Evolutionary conservation across 1,140 invertebrate species (phyloP).

Genomic region (Ganaspis sp.): DNA sequence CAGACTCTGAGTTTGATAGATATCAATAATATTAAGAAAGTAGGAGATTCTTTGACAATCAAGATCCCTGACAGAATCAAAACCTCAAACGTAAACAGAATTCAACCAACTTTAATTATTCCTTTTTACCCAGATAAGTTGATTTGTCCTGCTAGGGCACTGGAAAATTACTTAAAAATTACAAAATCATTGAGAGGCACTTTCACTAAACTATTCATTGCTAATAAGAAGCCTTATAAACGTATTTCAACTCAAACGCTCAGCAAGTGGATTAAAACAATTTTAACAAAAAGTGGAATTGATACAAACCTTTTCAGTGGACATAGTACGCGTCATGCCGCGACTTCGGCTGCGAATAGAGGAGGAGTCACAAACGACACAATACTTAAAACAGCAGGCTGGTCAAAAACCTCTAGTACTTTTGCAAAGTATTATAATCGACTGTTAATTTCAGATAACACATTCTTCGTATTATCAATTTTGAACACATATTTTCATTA

Average conservation of each 20-base stretch:
- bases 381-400: neutral
- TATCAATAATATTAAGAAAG: slow-evolving; percentile 37
- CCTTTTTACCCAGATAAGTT: slow-evolving; percentile 14
- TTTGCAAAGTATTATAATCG: slow-evolving; percentile 2
- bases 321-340: neutral
- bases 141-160: slow-evolving; percentile 7
- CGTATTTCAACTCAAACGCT: neutral
- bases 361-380: neutral
- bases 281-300: neutral
- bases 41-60: slow-evolving; percentile 32
- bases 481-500: neutral
- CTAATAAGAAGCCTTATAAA: slow-evolving; percentile 18
- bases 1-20: slow-evolving; percentile 41
- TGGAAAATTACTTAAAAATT: neutral
- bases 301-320: neutral
- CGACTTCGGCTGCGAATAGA: neutral
- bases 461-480: neutral
- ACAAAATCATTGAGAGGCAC: neutral
- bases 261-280: neutral
- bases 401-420: neutral
- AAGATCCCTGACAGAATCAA: slow-evolving; percentile 42
- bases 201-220: neutral
- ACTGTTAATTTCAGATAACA: neutral
- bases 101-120: slow-evolving; percentile 33
- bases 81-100: slow-evolving; percentile 33